Evolutionary conservation across 2,113 vertebrate species (phyloP).

Genomic region (Gorsachius goisagi): DNA sequence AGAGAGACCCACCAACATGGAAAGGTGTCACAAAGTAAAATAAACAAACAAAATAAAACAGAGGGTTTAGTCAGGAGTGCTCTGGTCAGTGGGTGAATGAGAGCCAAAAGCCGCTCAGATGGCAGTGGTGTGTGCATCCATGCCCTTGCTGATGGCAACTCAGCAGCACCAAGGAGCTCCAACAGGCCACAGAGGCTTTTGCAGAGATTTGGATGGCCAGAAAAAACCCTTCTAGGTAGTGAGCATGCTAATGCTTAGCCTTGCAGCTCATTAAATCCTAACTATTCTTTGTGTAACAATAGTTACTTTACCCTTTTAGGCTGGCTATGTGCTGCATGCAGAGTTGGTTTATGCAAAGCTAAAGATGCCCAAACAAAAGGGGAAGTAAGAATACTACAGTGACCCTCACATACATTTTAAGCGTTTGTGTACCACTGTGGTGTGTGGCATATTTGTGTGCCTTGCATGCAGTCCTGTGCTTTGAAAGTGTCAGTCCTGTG

Average conservation of each 20-base stretch:
- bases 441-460: not conserved
- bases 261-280: not conserved
- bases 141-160: not conserved
- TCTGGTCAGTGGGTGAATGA: not conserved
- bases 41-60: not conserved
- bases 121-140: accelerated
- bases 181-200: not conserved
- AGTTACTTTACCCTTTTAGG: not conserved
- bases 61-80: not conserved
- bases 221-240: not conserved
- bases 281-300: not conserved
- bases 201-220: not conserved
- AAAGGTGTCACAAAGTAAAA: not conserved
- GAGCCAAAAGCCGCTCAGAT: not conserved
- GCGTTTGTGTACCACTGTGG: not conserved
- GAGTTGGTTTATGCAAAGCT: not conserved
- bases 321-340: not conserved
- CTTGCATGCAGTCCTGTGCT: not conserved
- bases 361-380: not conserved
- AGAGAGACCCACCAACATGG: no score
- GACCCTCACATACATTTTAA: not conserved
- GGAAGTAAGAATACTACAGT: not conserved
- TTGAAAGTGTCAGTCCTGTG: not conserved
- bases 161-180: not conserved
- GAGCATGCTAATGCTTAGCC: not conserved